Conservation (phyloP, 2,113 vertebrate genomes). For the zebrafish (Danio rerio) region DNA sequence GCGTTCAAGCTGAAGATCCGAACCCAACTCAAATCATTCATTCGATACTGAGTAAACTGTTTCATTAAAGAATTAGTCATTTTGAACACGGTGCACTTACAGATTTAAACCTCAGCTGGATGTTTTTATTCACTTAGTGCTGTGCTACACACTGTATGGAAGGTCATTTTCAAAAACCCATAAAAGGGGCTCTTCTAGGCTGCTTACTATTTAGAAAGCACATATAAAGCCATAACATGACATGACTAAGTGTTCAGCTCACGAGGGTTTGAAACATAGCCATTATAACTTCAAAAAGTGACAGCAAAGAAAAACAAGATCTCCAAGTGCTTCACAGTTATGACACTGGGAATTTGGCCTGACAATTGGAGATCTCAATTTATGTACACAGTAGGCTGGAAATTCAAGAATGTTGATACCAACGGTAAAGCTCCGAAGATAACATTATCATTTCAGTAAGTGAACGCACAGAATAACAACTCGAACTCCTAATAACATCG, state of each 20-base stretch:
- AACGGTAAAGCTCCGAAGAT: background rate
- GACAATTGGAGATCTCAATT: constrained; percentile 6
- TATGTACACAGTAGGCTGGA: constrained; percentile 29
- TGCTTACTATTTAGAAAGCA: background rate
- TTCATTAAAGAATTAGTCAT: no score
- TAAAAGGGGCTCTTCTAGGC: no score
- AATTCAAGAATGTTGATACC: background rate
- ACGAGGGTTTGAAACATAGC: background rate
- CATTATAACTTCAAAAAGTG: background rate
- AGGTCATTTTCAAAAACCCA: no score
- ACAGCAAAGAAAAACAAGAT: constrained; percentile 4
- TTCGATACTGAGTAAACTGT: no score
- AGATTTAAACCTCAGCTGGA: no score
- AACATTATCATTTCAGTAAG: constrained; percentile 16
- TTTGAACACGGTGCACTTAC: no score
- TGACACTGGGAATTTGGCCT: constrained; percentile 9
- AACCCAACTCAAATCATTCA: no score
- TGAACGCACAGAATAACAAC: background rate
- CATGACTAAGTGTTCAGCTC: background rate
- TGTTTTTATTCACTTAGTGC: no score
- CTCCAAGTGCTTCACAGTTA: constrained; percentile 19
- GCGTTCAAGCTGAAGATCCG: no score
- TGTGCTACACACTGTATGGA: no score
- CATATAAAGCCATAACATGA: background rate
- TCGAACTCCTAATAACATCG: constrained; percentile 11